Evolutionary conservation across 1,140 invertebrate species (phyloP).

Genomic region (Drosophila sp.): DNA sequence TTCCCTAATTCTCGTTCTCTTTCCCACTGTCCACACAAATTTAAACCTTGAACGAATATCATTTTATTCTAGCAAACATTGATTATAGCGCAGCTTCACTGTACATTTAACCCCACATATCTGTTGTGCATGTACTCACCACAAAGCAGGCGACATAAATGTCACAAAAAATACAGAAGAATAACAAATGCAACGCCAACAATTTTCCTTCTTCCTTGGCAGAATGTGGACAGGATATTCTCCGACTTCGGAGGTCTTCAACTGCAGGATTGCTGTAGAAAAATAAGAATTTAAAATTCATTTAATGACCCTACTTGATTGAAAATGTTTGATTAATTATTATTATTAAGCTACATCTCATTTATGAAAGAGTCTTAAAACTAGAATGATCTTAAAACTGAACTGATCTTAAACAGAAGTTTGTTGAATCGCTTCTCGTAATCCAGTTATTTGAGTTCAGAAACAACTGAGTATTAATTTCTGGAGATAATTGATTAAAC

Average conservation of each 20-base stretch:
- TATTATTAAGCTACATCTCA: too few species aligned
- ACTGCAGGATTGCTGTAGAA: slow-evolving; percentile 29
- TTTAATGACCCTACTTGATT: slow-evolving; percentile 7
- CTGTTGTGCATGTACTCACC: slow-evolving; percentile 46
- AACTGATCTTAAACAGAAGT: too few species aligned
- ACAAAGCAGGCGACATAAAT: slow-evolving; percentile 67
- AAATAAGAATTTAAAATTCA: slow-evolving; percentile 12
- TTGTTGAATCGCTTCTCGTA: too few species aligned
- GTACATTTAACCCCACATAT: background rate
- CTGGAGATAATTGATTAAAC: too few species aligned
- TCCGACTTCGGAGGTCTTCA: background rate
- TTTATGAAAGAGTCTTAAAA: too few species aligned
- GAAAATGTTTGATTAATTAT: too few species aligned
- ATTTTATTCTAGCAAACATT: background rate
- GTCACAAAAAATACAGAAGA: slow-evolving; percentile 45
- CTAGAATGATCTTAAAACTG: too few species aligned
- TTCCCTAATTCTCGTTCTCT: too few species aligned
- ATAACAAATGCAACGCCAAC: slow-evolving; percentile 43
- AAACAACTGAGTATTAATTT: too few species aligned
- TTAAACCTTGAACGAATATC: background rate
- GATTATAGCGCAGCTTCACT: background rate
- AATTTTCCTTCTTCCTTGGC: slow-evolving; percentile 10
- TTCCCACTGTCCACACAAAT: too few species aligned
- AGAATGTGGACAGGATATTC: slow-evolving; percentile 21
- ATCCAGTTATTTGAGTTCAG: too few species aligned